Conservation (phyloP, 2,797 vertebrate genomes). For the Sebastolobus alascanus region DNA sequence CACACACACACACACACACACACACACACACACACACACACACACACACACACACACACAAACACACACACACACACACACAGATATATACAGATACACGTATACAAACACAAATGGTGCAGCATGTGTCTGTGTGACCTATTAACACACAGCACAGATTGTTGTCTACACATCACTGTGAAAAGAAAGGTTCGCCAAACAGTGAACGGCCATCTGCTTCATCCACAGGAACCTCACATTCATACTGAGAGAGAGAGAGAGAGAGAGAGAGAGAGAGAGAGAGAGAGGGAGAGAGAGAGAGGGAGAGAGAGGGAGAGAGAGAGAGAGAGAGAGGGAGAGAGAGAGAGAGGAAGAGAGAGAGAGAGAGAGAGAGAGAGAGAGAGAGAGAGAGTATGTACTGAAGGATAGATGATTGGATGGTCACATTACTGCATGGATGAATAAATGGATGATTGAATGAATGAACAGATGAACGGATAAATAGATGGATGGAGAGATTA, state of each 20-base stretch:
- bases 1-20: slow-evolving; percentile 1
- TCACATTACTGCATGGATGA: background rate
- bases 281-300: no score
- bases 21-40: background rate
- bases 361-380: no score
- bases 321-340: no score
- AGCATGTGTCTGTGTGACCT: slow-evolving; percentile 28
- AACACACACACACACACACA: background rate
- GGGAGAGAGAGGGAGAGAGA: no score
- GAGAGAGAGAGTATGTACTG: background rate
- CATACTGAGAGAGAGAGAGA: background rate
- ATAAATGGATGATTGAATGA: background rate
- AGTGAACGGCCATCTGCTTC: slow-evolving; percentile 32
- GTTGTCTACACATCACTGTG: background rate
- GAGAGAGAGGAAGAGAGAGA: no score
- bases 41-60: slow-evolving; percentile 11
- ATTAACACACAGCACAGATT: slow-evolving; percentile 2
- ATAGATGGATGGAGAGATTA: background rate
- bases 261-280: no score
- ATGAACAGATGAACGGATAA: background rate
- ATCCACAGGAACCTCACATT: background rate
- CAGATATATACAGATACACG: background rate
- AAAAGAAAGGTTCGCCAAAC: background rate
- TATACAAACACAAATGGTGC: slow-evolving; percentile 5
- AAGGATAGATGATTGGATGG: background rate